These are phyloP conservation scores for Epirrhoe alternata DNA, from an alignment of 2,888 invertebrate species.

Conservation along the genomic window DNA sequence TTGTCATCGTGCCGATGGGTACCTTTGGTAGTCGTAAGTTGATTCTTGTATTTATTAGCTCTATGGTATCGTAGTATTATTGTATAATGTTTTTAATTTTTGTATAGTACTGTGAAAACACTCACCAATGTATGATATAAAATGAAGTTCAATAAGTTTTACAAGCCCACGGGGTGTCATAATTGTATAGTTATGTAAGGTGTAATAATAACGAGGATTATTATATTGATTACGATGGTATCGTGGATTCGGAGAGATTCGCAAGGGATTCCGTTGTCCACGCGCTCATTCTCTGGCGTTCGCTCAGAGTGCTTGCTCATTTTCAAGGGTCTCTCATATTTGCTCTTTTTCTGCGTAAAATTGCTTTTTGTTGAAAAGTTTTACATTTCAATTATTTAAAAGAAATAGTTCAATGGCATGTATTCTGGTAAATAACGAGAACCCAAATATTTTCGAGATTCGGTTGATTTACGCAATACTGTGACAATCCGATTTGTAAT, in stretches of 20 bases:
- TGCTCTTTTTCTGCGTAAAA: slow-evolving; percentile 11
- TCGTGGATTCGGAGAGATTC: slow-evolving; percentile 46
- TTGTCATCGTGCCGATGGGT: slow-evolving; percentile 68
- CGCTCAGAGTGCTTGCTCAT: slow-evolving; percentile 18
- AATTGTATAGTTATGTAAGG: slow-evolving; percentile 79
- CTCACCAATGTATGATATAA: slow-evolving; percentile 76
- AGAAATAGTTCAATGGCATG: neutral
- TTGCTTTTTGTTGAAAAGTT: slow-evolving; percentile 7
- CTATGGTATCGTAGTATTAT: slow-evolving; percentile 79
- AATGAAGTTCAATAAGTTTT: slow-evolving; percentile 71
- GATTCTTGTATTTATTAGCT: slow-evolving; percentile 81
- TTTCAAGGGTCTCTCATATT: slow-evolving; percentile 20
- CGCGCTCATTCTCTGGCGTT: slow-evolving; percentile 27
- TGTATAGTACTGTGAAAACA: slow-evolving; percentile 79
- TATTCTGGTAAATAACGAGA: slow-evolving; percentile 7
- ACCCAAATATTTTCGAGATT: slow-evolving; percentile 12
- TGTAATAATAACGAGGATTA: slow-evolving; percentile 69
- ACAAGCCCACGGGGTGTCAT: slow-evolving; percentile 65
- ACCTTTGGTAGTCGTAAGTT: slow-evolving; percentile 76
- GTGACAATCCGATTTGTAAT: slow-evolving; percentile 12
- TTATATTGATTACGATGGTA: slow-evolving; percentile 49
- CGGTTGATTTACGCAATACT: slow-evolving; percentile 8
- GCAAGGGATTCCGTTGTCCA: slow-evolving; percentile 45
- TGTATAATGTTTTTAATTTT: slow-evolving; percentile 84
- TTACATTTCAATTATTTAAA: neutral